phyloP scores from a whole-genome alignment of 2,113 vertebrate species.

The Cariama cristata region DNA sequence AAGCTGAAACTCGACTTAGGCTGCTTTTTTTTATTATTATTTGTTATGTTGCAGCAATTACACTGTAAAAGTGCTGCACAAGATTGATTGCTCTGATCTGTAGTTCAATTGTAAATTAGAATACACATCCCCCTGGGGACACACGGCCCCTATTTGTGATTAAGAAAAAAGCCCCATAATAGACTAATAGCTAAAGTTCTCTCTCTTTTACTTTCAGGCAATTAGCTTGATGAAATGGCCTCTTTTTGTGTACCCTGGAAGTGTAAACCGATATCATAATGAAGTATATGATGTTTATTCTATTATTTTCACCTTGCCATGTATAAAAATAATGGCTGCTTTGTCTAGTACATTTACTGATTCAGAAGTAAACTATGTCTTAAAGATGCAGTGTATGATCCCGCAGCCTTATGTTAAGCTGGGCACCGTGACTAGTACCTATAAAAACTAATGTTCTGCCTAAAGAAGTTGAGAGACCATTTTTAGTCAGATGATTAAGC shows the following conservation, averaged over 20 bases:
- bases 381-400: constrained; percentile 73
- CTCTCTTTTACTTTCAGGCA: constrained; percentile 96
- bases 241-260: constrained; percentile 86
- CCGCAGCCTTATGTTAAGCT: neutral
- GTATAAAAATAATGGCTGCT: constrained; percentile 77
- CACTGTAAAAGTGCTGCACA: constrained; percentile 90
- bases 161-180: constrained; percentile 97
- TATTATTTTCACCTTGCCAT: constrained; percentile 91
- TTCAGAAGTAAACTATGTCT: constrained; percentile 77
- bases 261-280: constrained; percentile 95
- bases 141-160: constrained; percentile 97
- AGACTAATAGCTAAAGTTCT: constrained; percentile 96
- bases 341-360: constrained; percentile 75
- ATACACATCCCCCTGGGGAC: constrained; percentile 92
- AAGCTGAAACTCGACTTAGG: constrained; percentile 79
- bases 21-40: constrained; percentile 81
- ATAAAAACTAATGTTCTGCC: neutral
- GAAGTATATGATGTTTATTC: constrained; percentile 90
- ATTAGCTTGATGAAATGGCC: constrained; percentile 99
- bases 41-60: constrained; percentile 95
- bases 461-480: neutral
- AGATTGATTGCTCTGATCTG: constrained; percentile 99
- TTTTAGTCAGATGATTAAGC: constrained; percentile 17
- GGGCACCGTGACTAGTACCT: neutral
- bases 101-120: constrained; percentile 99